Evolutionary conservation across 2,888 invertebrate genomes (phyloP), one percentile per base, ranked within the genome.

Genomic region (Phytoseiulus persimilis): DNA sequence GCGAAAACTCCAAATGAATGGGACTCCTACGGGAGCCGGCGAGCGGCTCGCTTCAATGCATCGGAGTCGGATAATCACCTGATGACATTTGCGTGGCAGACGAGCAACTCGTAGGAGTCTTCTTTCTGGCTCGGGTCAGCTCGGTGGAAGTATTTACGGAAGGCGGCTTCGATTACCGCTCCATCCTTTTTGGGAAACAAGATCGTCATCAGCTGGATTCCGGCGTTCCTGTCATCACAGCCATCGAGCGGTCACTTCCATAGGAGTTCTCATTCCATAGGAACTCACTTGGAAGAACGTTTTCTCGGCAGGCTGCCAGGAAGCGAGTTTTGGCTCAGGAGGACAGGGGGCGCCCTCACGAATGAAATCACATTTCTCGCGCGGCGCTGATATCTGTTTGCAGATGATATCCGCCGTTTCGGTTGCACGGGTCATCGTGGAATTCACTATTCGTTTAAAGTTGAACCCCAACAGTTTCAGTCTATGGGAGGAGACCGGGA

Each of bases 11-110:
- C 33, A 18, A 23, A 83, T 2, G 31, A 31, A 1, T 14, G 14
- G 28, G 6, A 33, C 33, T 11, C 31, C 33, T 23, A 23, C 65
- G 65, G 23, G 2, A 28, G 18, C 28, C 18, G 65, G 14, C 65
- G 18, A 23, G 65, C 90, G 23, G 89, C 89, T 89, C 32, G 90
- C 91, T 90, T 89, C 91, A 91, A 32, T 91, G 89, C 89, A 91
- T 91, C 33, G 18, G 33, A 84, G 31, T 33, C 18, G 1, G 14
- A 87, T 32, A 32, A n/a, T 89, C 91, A 99, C 87, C 98, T 94
- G 92, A 99, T 99, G 33, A 99, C 99, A 93, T 99, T 99, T 5
- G 97, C 98, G 93, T 99, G 99, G 91, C 99, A 99, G 0, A 99
- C 97, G 90, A 99, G 93, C 83, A 99, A 92, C 83, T 98, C 98